A percentile compares a stretch with the other conserved stretches of the same genome.
phyloP scores from a whole-genome alignment of 2,888 invertebrate genomes.

The Napeogenes inachia region DNA sequence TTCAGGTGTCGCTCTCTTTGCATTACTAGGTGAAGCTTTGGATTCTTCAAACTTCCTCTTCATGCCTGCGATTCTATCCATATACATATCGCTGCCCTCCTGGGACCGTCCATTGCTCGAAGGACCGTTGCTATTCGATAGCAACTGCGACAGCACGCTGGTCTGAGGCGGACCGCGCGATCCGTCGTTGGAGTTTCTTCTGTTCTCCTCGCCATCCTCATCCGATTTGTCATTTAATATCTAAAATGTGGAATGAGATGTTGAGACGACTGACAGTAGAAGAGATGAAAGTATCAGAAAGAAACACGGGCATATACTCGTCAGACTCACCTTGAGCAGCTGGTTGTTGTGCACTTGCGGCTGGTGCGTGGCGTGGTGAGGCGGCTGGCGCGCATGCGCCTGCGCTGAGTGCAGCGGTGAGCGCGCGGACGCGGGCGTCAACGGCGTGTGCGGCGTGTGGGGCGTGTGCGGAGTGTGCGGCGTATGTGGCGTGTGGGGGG shows the following conservation, averaged over 20 bases:
- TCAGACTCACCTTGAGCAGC: conserved; percentile 50
- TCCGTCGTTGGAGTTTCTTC: conserved; percentile 55
- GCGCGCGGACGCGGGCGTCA: conserved; percentile 40
- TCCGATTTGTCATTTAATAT: conserved; percentile 89
- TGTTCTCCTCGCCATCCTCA: conserved; percentile 83
- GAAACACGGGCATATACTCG: conserved; percentile 6
- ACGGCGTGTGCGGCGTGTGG: conserved; percentile 53
- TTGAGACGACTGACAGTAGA: neutral
- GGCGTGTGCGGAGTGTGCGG: conserved; percentile 48
- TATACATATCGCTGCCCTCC: conserved; percentile 54
- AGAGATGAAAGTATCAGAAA: neutral
- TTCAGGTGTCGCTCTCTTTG: conserved; percentile 73
- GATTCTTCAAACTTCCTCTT: conserved; percentile 74
- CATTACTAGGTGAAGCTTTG: conserved; percentile 79
- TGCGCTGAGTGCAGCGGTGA: conserved; percentile 41
- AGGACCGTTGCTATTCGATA: conserved; percentile 60
- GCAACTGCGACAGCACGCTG: conserved; percentile 76
- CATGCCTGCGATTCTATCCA: conserved; percentile 55
- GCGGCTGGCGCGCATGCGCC: conserved; percentile 36
- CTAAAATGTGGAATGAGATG: conserved; percentile 59
- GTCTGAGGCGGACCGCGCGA: conserved; percentile 56
- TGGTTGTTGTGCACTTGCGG: conserved; percentile 39
- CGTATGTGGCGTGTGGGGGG: conserved; percentile 51
- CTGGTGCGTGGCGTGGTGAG: conserved; percentile 30
- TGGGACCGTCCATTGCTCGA: conserved; percentile 56